Percentiles rank a stretch among this genome's conserved stretches.
Evolutionary conservation across 2,113 vertebrate genomes (phyloP).

Genomic region (Tenebrosternarchus preto): DNA sequence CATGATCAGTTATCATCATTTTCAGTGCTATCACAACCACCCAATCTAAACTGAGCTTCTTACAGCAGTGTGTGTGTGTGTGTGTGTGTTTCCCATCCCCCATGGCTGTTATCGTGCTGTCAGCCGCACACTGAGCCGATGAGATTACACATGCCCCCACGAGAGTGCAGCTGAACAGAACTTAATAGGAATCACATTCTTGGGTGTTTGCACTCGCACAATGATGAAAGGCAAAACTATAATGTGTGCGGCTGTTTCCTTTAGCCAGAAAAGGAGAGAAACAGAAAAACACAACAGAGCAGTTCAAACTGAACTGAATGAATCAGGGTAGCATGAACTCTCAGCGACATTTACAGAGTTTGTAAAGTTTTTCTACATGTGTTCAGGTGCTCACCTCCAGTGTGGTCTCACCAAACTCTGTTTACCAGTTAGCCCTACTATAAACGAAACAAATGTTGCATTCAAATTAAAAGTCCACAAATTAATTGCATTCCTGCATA

Average conservation of each 20-base stretch:
- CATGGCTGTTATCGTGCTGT: constrained; percentile 3
- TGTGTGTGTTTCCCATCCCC: neutral
- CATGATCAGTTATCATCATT: too few species aligned
- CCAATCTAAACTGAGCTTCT: too few species aligned
- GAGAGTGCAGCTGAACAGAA: constrained; percentile 53
- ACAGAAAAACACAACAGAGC: constrained; percentile 6
- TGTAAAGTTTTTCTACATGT: constrained; percentile 38
- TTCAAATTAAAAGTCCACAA: too few species aligned
- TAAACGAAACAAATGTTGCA: too few species aligned
- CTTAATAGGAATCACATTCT: constrained; percentile 56
- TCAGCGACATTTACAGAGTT: constrained; percentile 38
- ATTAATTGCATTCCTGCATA: too few species aligned
- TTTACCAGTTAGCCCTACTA: too few species aligned
- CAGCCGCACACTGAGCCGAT: constrained; percentile 9
- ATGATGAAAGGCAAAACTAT: constrained; percentile 55
- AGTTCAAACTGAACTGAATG: constrained; percentile 46
- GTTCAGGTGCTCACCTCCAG: constrained; percentile 26
- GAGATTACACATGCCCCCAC: constrained; percentile 40
- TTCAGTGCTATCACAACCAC: too few species aligned
- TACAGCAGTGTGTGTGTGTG: too few species aligned
- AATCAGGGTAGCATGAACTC: constrained; percentile 47
- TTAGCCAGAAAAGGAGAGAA: constrained; percentile 38
- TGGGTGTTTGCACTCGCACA: constrained; percentile 14
- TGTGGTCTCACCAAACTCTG: neutral
- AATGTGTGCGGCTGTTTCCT: constrained; percentile 53